A percentile compares a stretch with the other conserved stretches of the same genome.
Evolutionary conservation across 1,140 invertebrate species (phyloP).

Genomic region (Eumaeus atala): DNA sequence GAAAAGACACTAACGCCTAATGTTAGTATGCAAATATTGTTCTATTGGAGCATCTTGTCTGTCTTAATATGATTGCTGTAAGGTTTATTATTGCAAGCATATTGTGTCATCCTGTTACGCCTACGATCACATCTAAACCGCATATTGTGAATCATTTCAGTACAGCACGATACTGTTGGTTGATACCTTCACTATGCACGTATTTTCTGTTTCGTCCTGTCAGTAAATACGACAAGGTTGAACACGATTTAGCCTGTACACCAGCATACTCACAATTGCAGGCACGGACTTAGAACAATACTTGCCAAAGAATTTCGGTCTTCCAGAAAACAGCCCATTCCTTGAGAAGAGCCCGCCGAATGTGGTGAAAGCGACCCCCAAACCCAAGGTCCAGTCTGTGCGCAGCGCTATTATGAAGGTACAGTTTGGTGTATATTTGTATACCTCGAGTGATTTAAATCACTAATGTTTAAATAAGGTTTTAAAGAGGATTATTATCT

Average conservation of each 20-base stretch:
- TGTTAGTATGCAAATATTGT: slow-evolving; percentile 18
- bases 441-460: slow-evolving; percentile 6
- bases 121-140: slow-evolving; percentile 24
- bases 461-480: no score
- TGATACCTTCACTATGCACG: slow-evolving; percentile 11
- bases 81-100: not conserved
- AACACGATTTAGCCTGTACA: slow-evolving; percentile 18
- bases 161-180: slow-evolving; percentile 10
- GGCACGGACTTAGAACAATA: slow-evolving; percentile 75
- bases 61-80: slow-evolving; percentile 6
- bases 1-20: slow-evolving; percentile 5
- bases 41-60: not conserved
- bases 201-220: not conserved
- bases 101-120: slow-evolving; percentile 21
- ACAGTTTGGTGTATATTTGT: slow-evolving; percentile 11
- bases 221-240: slow-evolving; percentile 8
- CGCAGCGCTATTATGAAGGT: slow-evolving; percentile 62
- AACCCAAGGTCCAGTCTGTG: slow-evolving; percentile 54
- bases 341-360: slow-evolving; percentile 60
- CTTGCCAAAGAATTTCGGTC: slow-evolving; percentile 77
- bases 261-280: slow-evolving; percentile 47
- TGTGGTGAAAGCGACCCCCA: slow-evolving; percentile 51
- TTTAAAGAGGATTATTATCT: no score
- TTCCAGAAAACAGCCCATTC: slow-evolving; percentile 71
- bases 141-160: slow-evolving; percentile 15